Evolutionary conservation across 2,113 vertebrate genomes (phyloP), one percentile per base, ranked within the genome.

Genomic region (Riparia riparia): DNA sequence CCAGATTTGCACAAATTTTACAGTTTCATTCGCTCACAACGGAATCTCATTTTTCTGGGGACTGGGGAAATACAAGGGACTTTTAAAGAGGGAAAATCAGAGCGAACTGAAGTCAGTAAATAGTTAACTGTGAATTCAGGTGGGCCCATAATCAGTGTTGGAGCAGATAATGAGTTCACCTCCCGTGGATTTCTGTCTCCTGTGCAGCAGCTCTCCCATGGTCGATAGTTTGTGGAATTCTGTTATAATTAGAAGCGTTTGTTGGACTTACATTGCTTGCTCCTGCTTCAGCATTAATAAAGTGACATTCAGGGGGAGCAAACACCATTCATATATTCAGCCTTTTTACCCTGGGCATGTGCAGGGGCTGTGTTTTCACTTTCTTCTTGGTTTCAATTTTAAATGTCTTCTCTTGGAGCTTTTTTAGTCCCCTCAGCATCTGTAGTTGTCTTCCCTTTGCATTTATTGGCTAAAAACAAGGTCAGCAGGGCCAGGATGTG

Each of bases 91-190:
- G 34, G 31, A 47, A 47, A 64, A 79, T 10, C 21, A 11, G 37
- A 41, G 41, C 15, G 64, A 31, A 26, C 18, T 16, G 31, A 39
- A 61, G 51, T 26, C 26, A 53, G 6, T 19, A 34, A 92, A 76
- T 1, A 49, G 68, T 93, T 93, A 82, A 82, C 86, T 57, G 28
- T 72, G 63, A 49, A 25, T 92, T 93, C 93, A 92, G 83, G 89
- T 80, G 86, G 58, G 83, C 63, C 72, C 45, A 9, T 25, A 37
- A 41, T 92, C 68, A 81, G 80, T n/a, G 80, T 16, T 22, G 1
- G 26, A 79, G 68, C 34, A 91, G 92, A 70, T 82, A 91, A 94
- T 84, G 80, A 94, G 39, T 58, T 89, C 54, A 17, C 69, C 81
- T 91, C 91, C 91, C 25, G 26, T 89, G 83, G 81, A 39, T 82